These are phyloP conservation scores for Ctenosaura bakeri DNA, from an alignment of 2,797 vertebrate genomes.

Conservation along the genomic window DNA sequence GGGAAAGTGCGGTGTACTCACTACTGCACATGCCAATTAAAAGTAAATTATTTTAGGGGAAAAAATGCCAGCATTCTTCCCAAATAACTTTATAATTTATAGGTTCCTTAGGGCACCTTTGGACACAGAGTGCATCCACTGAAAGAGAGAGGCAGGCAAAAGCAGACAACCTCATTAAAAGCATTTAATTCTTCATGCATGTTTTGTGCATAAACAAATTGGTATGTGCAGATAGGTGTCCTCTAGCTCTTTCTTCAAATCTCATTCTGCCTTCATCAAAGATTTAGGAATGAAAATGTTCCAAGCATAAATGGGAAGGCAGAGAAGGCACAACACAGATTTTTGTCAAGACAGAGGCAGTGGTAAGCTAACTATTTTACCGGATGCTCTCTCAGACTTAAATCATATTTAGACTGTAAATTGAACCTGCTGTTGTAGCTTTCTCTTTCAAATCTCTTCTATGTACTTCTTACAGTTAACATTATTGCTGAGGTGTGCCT, in stretches of 20 bases:
- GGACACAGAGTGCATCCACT: conserved; percentile 61
- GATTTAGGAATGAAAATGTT: conserved; percentile 70
- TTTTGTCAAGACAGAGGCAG: conserved; percentile 32
- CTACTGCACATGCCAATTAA: conserved; percentile 72
- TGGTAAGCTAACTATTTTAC: conserved; percentile 49
- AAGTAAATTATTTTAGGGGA: conserved; percentile 67
- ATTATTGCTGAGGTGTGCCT: too few species aligned
- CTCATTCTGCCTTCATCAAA: conserved; percentile 69
- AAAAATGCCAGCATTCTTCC: conserved; percentile 52
- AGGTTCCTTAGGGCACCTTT: conserved; percentile 62
- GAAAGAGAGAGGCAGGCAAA: conserved; percentile 60
- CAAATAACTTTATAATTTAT: conserved; percentile 77
- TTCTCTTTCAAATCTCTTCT: conserved; percentile 53
- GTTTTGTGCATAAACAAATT: conserved; percentile 81
- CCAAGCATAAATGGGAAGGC: conserved; percentile 66
- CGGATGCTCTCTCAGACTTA: neutral
- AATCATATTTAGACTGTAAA: conserved; percentile 45
- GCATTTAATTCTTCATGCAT: conserved; percentile 80
- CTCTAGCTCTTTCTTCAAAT: conserved; percentile 80
- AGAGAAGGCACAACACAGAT: conserved; percentile 50
- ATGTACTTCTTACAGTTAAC: conserved; percentile 41
- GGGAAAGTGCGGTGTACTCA: conserved; percentile 52
- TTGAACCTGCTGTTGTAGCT: conserved; percentile 51
- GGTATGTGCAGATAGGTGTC: conserved; percentile 79
- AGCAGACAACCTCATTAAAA: conserved; percentile 73